Conservation (phyloP, 1,140 invertebrate genomes). For the Pseudomyrmex dendroicus region DNA sequence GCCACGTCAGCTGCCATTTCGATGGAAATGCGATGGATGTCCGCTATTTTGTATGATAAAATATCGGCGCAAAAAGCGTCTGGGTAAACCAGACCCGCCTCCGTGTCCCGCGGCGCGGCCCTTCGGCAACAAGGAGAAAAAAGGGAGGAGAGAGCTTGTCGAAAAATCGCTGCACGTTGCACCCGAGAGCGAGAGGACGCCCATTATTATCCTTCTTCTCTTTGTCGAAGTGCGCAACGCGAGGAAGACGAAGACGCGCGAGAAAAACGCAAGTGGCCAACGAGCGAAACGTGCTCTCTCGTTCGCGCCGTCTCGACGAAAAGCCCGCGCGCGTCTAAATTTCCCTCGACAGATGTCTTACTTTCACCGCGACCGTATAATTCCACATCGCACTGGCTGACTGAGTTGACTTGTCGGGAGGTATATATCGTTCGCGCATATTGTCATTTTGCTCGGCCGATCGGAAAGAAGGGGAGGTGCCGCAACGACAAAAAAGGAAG, state of each 20-base stretch:
- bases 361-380: conserved; percentile 47
- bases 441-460: conserved; percentile 39
- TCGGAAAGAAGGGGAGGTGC: conserved; percentile 28
- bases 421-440: conserved; percentile 5
- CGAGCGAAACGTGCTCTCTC: conserved; percentile 10
- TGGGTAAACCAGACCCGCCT: conserved; percentile 70
- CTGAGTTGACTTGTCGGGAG: neutral
- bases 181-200: neutral
- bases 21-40: conserved; percentile 84
- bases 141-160: conserved; percentile 55
- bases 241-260: conserved; percentile 1
- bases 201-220: conserved; percentile 17
- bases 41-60: conserved; percentile 83
- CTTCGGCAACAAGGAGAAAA: neutral
- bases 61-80: conserved; percentile 79
- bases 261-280: conserved; percentile 27
- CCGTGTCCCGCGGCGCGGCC: conserved; percentile 55
- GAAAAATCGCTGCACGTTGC: conserved; percentile 47
- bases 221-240: neutral
- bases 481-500: neutral
- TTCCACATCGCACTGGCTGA: conserved; percentile 10
- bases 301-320: conserved; percentile 9
- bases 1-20: conserved; percentile 82
- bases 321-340: conserved; percentile 24
- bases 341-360: conserved; percentile 43